Evolutionary conservation across 2,888 invertebrate species (phyloP).

Genomic region (Tetramorium bicarinatum): DNA sequence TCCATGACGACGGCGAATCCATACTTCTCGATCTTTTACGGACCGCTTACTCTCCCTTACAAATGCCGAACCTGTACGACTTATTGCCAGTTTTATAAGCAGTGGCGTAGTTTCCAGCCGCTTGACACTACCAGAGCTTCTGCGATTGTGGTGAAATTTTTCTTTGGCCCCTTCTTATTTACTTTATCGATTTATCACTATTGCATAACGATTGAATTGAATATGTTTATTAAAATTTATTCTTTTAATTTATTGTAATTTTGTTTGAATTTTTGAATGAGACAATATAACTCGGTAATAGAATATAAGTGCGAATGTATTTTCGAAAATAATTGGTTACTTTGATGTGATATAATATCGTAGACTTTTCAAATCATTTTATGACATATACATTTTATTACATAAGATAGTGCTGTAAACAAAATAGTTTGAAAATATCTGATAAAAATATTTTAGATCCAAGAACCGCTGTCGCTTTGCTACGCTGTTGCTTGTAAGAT

Average conservation of each 20-base stretch:
- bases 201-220: neutral
- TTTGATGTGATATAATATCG: neutral
- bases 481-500: slow-evolving; percentile 4
- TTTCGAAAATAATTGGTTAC: neutral
- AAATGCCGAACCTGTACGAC: slow-evolving; percentile 33
- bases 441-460: neutral
- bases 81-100: slow-evolving; percentile 56
- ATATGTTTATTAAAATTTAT: neutral
- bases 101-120: slow-evolving; percentile 1
- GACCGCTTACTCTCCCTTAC: slow-evolving; percentile 33
- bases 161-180: neutral
- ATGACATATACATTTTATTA: too few species aligned
- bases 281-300: neutral
- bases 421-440: slow-evolving; percentile 8
- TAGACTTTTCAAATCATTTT: neutral
- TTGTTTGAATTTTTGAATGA: neutral
- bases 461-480: neutral
- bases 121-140: neutral
- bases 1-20: slow-evolving; percentile 61
- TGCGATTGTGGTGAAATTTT: neutral
- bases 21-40: slow-evolving; percentile 69
- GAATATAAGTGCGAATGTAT: neutral
- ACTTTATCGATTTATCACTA: neutral
- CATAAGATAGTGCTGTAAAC: neutral
- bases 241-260: neutral